Base-by-base conservation (phyloP, 2,113 vertebrate species). In the Xenopus laevis region DNA sequence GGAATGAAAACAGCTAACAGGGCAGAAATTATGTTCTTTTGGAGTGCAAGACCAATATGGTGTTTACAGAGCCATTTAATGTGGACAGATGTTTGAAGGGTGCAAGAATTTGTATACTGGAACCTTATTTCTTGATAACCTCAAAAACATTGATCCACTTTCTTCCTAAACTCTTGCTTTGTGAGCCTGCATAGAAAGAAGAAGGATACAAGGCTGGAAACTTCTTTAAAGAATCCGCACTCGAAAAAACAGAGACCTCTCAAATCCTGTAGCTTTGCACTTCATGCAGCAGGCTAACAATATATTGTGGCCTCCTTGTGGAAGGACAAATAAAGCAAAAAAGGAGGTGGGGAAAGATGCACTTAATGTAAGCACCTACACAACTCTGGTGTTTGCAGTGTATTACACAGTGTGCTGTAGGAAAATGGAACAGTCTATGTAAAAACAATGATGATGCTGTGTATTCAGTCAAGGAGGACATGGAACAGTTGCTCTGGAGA, bases 1-100 rank as follows among this genome's bases (percentile, higher is more conserved):
- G 96, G 96, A 95, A 89, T 0, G 95, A 99, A 68, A 95, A 91
- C 83, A 98, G 95, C 86, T 98, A 98, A 93, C 85, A 55, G 77
- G 83, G 81, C 45, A 46, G 30, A 65, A 17, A 7, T 20, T 27
- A 20, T 57, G 17, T 57, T 13, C 10, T 63, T n/a, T 23, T 40
- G 23, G 23, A 27, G 23, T 50, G 45, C 55, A 50, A 60, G n/a
- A 40, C 23, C 46, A 62, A 68, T 20, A 27, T 46, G 68, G 4
- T 40, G 17, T 59, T 40, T 47, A 12, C 17, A 46, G 65, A 46
- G 11, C 45, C 20, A 21, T 52, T 27, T 16, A 64, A 64, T 59
- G 20, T 70, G 30, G 60, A 70, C 59, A 16, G 62, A 30, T 60
- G 55, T 50, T 53, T 15, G 55, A 64, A 70, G 55, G 23, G 66